phyloP scores from a whole-genome alignment of 2,113 vertebrate genomes.

The Phyllopteryx taeniolatus region DNA sequence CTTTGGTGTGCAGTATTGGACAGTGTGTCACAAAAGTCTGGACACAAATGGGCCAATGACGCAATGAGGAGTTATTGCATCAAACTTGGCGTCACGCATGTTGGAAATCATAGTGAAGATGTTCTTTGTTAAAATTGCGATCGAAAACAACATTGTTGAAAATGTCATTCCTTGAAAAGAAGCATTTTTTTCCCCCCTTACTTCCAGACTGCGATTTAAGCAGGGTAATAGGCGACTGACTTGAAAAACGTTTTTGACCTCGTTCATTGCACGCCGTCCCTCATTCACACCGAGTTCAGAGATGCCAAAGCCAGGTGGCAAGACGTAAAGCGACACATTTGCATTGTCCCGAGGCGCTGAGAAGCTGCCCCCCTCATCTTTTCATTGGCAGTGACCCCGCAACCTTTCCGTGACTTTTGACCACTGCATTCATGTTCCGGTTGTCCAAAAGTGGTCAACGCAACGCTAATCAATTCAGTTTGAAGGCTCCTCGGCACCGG shows the following conservation, averaged over 20 bases:
- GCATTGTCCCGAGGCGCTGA: constrained; percentile 60
- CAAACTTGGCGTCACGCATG: neutral
- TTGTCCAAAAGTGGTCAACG: constrained; percentile 59
- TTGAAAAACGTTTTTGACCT: constrained; percentile 39
- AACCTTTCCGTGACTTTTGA: constrained; percentile 74
- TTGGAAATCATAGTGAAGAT: neutral
- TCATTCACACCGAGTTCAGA: constrained; percentile 66
- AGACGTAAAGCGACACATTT: constrained; percentile 59
- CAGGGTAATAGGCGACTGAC: too few relatives aligned
- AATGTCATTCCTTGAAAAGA: neutral
- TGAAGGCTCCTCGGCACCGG: constrained; percentile 49
- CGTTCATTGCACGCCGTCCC: constrained; percentile 45
- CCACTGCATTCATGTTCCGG: constrained; percentile 65
- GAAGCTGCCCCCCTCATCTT: constrained; percentile 62
- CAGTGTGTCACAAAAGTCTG: neutral
- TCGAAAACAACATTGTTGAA: too few relatives aligned
- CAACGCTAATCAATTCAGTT: constrained; percentile 64
- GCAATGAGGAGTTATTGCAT: neutral
- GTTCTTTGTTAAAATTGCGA: neutral
- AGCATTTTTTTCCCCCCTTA: neutral
- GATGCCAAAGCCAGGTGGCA: constrained; percentile 70
- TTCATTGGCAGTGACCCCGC: constrained; percentile 70
- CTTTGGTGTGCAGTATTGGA: neutral
- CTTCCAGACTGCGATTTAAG: too few relatives aligned
- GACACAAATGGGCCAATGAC: neutral